Conservation (phyloP, 2,888 invertebrate genomes). For the Chymomyza procnemis region DNA sequence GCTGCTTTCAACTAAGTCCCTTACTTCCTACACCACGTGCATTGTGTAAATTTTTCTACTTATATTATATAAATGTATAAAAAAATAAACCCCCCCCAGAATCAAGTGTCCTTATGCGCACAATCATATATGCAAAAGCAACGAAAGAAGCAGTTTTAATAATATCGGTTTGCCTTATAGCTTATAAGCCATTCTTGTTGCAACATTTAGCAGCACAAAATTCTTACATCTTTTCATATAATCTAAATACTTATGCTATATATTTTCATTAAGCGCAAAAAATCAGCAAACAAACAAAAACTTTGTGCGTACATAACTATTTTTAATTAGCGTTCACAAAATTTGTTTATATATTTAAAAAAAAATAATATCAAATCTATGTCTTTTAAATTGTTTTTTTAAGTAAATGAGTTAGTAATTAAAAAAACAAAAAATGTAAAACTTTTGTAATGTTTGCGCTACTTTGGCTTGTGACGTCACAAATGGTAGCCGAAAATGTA, state of each 20-base stretch:
- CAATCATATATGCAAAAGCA: constrained; percentile 22
- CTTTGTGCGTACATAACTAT: constrained; percentile 1
- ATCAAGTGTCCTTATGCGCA: constrained; percentile 40
- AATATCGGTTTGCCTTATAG: constrained; percentile 70
- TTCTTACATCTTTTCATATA: constrained; percentile 8
- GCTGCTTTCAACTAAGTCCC: not conserved
- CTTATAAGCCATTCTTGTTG: constrained; percentile 51
- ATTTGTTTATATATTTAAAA: constrained; percentile 25
- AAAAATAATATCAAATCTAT: constrained; percentile 7
- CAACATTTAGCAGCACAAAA: constrained; percentile 36
- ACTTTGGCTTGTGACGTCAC: too few relatives aligned
- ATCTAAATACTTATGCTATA: not conserved
- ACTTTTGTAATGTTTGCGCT: too few relatives aligned
- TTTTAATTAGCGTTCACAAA: constrained; percentile 33
- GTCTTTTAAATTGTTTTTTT: constrained; percentile 26
- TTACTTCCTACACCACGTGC: constrained; percentile 34
- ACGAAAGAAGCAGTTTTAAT: constrained; percentile 14
- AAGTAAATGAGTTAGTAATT: constrained; percentile 31
- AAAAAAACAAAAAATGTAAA: not conserved
- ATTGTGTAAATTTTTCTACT: constrained; percentile 59
- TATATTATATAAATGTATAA: constrained; percentile 27
- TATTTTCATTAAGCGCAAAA: not conserved
- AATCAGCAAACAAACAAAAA: too few relatives aligned
- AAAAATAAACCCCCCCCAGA: constrained; percentile 21
- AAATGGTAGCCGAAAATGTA: too few relatives aligned